These are phyloP conservation scores for Corythaixoides concolor DNA, from an alignment of 2,113 vertebrate genomes.

Conservation along the genomic window DNA sequence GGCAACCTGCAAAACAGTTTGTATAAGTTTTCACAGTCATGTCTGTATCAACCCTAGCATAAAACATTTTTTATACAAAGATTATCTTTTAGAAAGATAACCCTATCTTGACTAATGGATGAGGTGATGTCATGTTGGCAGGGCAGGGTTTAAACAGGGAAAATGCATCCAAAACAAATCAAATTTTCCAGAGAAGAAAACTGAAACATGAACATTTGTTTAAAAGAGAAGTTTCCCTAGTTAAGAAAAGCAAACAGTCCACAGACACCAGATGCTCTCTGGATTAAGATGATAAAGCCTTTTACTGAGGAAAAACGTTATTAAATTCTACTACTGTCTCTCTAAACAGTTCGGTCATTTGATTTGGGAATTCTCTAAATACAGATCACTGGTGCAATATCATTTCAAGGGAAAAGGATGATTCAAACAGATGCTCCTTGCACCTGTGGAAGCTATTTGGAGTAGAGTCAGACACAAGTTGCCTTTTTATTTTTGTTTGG, in stretches of 20 bases:
- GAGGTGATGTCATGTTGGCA: background rate
- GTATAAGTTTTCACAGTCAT: fast-evolving
- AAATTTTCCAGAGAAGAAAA: background rate
- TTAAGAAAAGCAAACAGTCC: background rate
- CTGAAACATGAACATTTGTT: background rate
- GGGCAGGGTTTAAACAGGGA: background rate
- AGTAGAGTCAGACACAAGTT: constrained; percentile 11
- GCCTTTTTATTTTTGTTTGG: constrained; percentile 57
- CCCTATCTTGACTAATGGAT: background rate
- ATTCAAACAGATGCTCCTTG: constrained; percentile 47
- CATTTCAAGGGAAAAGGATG: constrained; percentile 6
- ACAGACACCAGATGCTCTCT: background rate
- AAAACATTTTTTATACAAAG: background rate
- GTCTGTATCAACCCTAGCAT: background rate
- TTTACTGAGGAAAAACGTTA: background rate
- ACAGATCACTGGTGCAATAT: background rate
- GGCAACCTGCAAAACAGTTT: background rate
- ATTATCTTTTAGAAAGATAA: background rate
- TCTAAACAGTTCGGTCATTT: constrained; percentile 18
- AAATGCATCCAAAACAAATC: background rate
- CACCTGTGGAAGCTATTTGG: constrained; percentile 49
- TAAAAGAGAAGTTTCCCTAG: background rate
- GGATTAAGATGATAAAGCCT: background rate
- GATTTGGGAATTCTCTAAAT: constrained; percentile 35
- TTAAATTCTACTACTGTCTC: background rate